phyloP scores from a whole-genome alignment of 2,113 vertebrate species.

The Gallinago paraguaiae region DNA sequence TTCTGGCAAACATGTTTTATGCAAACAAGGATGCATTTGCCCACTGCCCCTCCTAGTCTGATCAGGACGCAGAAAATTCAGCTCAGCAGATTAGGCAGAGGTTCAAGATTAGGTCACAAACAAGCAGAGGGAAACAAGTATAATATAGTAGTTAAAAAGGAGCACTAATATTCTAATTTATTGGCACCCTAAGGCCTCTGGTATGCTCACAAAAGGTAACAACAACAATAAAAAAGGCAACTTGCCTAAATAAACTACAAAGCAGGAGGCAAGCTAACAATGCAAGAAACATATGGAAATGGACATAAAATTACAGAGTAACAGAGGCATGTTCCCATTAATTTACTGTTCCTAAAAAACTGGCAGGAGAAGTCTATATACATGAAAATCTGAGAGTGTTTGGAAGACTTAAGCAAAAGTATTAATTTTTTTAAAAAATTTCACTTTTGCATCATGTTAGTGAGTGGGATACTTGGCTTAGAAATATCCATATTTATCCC shows the following conservation, averaged over 20 bases:
- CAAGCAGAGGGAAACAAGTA: not conserved
- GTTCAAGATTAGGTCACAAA: conserved; percentile 22
- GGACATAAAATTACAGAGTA: not conserved
- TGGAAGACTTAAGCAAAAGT: not conserved
- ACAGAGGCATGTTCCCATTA: not conserved
- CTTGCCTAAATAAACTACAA: not conserved
- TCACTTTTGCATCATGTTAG: not conserved
- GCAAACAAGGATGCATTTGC: conserved; percentile 28
- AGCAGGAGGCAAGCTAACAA: not conserved
- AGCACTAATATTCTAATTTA: not conserved
- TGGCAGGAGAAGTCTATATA: not conserved
- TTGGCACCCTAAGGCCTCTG: not conserved
- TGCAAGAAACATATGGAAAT: not conserved
- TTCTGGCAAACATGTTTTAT: not conserved
- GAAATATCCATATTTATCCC: not conserved
- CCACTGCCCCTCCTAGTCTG: not conserved
- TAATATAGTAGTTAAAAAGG: not conserved
- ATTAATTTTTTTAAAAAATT: not conserved
- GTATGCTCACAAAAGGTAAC: not conserved
- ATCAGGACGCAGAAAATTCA: not conserved
- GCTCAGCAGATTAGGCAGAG: not conserved
- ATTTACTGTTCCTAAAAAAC: not conserved
- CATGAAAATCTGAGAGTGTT: not conserved
- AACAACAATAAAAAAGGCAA: not conserved
- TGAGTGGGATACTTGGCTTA: not conserved